A percentile compares a stretch with the other conserved stretches of the same genome.
Evolutionary conservation across 2,113 vertebrate genomes (phyloP).

Genomic region (Crotophaga sulcirostris): DNA sequence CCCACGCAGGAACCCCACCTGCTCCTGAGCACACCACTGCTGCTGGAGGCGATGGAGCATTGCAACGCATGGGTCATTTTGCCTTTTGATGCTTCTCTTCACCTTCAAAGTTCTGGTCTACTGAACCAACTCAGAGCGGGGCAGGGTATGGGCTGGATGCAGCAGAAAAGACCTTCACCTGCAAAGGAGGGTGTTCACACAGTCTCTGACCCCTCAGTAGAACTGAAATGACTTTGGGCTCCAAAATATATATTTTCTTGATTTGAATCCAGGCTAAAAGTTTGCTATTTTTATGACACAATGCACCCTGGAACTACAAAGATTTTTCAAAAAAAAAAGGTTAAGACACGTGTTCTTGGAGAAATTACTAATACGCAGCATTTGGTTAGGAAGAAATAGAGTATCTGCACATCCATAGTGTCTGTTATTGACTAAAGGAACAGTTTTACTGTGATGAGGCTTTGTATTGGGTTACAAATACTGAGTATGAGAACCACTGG

Average conservation of each 20-base stretch:
- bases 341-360: background rate
- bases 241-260: slow-evolving; percentile 7
- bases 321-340: background rate
- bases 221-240: background rate
- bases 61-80: rapidly evolving
- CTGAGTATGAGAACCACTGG: background rate
- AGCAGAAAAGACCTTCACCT: background rate
- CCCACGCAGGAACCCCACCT: background rate
- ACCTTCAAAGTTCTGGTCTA: background rate
- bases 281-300: background rate
- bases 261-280: slow-evolving; percentile 11
- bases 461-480: background rate
- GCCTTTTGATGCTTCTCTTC: background rate
- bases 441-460: background rate
- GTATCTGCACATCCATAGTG: background rate
- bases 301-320: background rate
- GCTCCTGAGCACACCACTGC: background rate
- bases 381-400: background rate
- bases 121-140: background rate
- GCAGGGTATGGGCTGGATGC: background rate
- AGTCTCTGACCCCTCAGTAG: background rate
- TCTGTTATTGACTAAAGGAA: background rate
- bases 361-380: background rate
- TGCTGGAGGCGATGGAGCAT: background rate
- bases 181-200: background rate